Evolutionary conservation across 2,888 invertebrate species (phyloP).

Genomic region (Orchesellides sinensis): DNA sequence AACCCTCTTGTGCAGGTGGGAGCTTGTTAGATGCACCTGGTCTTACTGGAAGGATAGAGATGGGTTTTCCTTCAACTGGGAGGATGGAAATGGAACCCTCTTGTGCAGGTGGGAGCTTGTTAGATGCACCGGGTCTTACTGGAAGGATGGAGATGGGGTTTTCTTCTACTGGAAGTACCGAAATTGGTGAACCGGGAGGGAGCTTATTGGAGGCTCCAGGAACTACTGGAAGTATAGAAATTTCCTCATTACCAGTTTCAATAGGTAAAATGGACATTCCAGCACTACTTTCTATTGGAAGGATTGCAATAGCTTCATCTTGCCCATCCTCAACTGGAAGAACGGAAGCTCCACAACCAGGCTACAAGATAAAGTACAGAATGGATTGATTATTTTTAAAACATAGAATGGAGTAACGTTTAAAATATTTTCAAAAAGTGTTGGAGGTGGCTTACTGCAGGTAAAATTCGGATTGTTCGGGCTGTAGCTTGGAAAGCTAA

Average conservation of each 20-base stretch:
- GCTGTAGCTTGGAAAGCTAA: slow-evolving; percentile 40
- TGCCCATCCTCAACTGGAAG: not conserved
- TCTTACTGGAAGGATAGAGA: not conserved
- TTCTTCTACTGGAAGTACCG: slow-evolving; percentile 1
- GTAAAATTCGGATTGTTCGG: slow-evolving; percentile 22
- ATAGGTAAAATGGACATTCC: not conserved
- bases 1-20: not conserved
- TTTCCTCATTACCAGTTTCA: not conserved
- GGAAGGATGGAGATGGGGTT: not conserved
- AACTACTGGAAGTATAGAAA: not conserved
- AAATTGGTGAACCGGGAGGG: not conserved
- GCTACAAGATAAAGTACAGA: not conserved
- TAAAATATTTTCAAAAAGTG: not conserved
- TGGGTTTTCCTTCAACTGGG: not conserved
- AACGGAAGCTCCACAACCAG: slow-evolving; percentile 18
- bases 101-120: slow-evolving; percentile 28
- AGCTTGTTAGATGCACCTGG: not conserved
- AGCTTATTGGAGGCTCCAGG: not conserved
- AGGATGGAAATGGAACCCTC: slow-evolving; percentile 4
- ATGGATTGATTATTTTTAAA: not conserved
- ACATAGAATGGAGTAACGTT: not conserved
- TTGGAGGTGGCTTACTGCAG: not conserved
- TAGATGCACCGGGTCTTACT: not conserved
- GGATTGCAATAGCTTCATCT: slow-evolving; percentile 1
- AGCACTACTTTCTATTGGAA: slow-evolving; percentile 1